Evolutionary conservation across 2,797 vertebrate genomes (phyloP).

Genomic region (Epinephelus awoara): DNA sequence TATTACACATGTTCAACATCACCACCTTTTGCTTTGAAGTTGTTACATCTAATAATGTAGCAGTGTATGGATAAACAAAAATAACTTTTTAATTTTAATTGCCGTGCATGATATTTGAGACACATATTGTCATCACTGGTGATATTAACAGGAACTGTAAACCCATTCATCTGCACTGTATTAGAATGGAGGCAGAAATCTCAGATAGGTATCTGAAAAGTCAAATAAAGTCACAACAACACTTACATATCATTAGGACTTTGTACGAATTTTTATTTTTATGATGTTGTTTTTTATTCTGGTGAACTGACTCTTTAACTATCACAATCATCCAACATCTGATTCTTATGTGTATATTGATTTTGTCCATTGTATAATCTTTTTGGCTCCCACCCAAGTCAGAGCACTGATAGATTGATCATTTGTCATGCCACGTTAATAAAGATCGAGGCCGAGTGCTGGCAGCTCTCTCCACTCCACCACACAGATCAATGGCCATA

Average conservation of each 20-base stretch:
- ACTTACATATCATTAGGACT: neutral
- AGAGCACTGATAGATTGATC: conserved; percentile 67
- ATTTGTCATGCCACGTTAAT: conserved; percentile 75
- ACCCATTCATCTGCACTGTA: neutral
- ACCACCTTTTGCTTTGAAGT: neutral
- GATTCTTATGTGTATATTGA: conserved; percentile 40
- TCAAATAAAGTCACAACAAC: neutral
- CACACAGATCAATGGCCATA: conserved; percentile 75
- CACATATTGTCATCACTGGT: neutral
- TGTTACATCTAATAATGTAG: neutral
- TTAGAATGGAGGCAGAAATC: neutral
- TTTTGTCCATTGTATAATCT: conserved; percentile 54
- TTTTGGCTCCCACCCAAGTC: conserved; percentile 35
- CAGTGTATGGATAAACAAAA: neutral
- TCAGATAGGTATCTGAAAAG: neutral
- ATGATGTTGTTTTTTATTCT: neutral
- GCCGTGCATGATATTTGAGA: neutral
- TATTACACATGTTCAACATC: conserved; percentile 68
- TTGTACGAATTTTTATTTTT: neutral
- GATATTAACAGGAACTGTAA: neutral
- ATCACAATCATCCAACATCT: conserved; percentile 12
- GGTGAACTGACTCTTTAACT: conserved; percentile 21
- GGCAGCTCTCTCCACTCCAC: conserved; percentile 58
- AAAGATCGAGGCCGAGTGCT: conserved; percentile 58
- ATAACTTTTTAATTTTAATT: neutral